Conservation (phyloP, 2,797 vertebrate genomes). For the Molossus alvarezi region DNA sequence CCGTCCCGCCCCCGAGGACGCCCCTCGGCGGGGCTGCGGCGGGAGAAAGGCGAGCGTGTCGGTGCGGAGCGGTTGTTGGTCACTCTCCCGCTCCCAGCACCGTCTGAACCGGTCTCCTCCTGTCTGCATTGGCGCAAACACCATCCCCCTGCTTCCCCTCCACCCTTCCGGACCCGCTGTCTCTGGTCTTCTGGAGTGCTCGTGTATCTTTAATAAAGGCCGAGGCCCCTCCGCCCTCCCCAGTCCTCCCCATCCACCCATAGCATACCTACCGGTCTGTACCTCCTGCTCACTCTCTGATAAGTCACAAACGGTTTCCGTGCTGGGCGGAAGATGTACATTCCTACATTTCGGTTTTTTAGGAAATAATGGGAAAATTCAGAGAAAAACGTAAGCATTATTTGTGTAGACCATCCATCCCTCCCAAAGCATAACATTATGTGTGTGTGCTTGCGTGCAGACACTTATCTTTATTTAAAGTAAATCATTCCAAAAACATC, state of each 20-base stretch:
- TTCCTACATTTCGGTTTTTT: constrained; percentile 19
- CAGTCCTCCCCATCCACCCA: not conserved
- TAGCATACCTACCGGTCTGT: fast-evolving
- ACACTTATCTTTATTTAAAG: constrained; percentile 3
- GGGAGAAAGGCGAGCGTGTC: constrained; percentile 16
- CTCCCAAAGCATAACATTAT: not conserved
- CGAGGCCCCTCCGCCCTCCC: not conserved
- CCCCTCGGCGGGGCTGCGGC: constrained; percentile 1
- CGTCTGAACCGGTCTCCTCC: constrained; percentile 40
- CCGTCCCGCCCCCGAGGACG: constrained; percentile 32
- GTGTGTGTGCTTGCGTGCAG: not conserved
- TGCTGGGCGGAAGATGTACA: constrained; percentile 38
- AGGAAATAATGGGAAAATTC: constrained; percentile 59
- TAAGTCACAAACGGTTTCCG: constrained; percentile 61
- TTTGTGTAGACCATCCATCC: constrained; percentile 43
- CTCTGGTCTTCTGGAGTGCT: constrained; percentile 49
- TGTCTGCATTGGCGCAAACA: constrained; percentile 84
- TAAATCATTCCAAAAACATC: not conserved
- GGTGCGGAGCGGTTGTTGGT: constrained; percentile 52
- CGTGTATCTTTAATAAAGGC: not conserved
- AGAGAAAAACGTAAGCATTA: not conserved
- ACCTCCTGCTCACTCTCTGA: constrained; percentile 56
- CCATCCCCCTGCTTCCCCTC: constrained; percentile 69
- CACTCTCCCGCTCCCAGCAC: constrained; percentile 27
- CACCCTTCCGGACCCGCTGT: constrained; percentile 53